phyloP scores from a whole-genome alignment of 2,113 vertebrate species.

The Psilopogon haemacephalus region DNA sequence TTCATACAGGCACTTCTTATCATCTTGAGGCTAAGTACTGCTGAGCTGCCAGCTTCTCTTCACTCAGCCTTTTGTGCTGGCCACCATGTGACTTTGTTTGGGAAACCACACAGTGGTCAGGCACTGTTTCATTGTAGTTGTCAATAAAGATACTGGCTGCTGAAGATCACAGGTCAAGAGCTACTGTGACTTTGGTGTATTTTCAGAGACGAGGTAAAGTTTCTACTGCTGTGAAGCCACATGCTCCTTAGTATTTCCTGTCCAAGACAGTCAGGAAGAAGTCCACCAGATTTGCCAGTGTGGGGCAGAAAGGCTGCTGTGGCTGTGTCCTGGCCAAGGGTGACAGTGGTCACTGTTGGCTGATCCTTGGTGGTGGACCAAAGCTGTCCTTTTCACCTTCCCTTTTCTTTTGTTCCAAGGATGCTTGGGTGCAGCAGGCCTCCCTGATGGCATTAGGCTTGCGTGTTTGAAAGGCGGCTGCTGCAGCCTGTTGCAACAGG shows the following conservation, averaged over 20 bases:
- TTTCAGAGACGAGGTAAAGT: neutral
- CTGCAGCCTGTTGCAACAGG: neutral
- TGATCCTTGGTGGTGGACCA: neutral
- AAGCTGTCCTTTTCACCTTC: neutral
- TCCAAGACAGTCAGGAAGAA: rapidly evolving
- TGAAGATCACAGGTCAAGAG: neutral
- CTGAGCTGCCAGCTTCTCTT: neutral
- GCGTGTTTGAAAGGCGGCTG: neutral
- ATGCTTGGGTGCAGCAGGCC: neutral
- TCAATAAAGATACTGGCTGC: neutral
- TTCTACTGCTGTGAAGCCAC: neutral
- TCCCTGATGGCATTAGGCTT: neutral
- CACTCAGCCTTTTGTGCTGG: neutral
- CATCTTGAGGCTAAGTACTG: neutral
- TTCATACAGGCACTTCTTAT: neutral
- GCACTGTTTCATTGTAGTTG: neutral
- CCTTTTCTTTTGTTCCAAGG: neutral
- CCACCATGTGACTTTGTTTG: neutral
- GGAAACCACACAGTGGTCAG: neutral
- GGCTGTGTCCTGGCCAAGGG: neutral
- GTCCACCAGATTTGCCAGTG: neutral
- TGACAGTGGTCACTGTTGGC: neutral
- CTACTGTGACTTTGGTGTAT: rapidly evolving
- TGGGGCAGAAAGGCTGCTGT: rapidly evolving
- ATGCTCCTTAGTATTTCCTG: neutral